phyloP scores from a whole-genome alignment of 2,888 invertebrate genomes.

The Vanessa cardui region DNA sequence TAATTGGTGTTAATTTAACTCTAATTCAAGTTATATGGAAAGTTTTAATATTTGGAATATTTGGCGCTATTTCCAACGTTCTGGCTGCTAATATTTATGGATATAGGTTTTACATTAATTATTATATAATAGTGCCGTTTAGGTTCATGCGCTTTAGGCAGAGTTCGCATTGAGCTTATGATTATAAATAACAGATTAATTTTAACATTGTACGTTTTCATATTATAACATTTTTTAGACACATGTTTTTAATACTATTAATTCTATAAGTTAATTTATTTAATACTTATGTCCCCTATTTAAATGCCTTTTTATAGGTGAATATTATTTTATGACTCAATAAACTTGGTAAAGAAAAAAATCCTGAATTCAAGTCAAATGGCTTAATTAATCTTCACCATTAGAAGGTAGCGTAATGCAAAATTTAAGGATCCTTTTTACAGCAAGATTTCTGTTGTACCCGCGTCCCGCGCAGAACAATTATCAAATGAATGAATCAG shows the following conservation, averaged over 20 bases:
- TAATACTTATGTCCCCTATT: no score
- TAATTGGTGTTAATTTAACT: slow-evolving; percentile 26
- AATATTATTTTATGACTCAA: neutral
- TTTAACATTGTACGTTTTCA: neutral
- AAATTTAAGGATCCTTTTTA: slow-evolving; percentile 21
- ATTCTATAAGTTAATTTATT: no score
- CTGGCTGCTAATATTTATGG: neutral
- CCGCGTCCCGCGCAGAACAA: slow-evolving; percentile 27
- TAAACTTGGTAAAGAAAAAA: neutral
- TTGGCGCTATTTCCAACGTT: slow-evolving; percentile 12
- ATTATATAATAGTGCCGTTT: neutral
- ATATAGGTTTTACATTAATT: slow-evolving; percentile 1
- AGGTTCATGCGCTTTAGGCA: neutral
- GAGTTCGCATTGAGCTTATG: neutral
- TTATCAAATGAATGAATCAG: slow-evolving; percentile 61
- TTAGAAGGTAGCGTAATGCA: neutral
- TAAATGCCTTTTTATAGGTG: no score
- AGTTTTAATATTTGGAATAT: slow-evolving; percentile 27
- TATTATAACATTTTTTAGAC: neutral
- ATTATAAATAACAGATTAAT: neutral
- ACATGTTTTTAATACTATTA: no score
- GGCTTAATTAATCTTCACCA: neutral
- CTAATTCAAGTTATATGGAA: slow-evolving; percentile 10
- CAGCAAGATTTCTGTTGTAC: slow-evolving; percentile 19
- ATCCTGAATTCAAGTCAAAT: neutral